phyloP scores from a whole-genome alignment of 2,888 invertebrate species.

The Aricia artaxerxes region DNA sequence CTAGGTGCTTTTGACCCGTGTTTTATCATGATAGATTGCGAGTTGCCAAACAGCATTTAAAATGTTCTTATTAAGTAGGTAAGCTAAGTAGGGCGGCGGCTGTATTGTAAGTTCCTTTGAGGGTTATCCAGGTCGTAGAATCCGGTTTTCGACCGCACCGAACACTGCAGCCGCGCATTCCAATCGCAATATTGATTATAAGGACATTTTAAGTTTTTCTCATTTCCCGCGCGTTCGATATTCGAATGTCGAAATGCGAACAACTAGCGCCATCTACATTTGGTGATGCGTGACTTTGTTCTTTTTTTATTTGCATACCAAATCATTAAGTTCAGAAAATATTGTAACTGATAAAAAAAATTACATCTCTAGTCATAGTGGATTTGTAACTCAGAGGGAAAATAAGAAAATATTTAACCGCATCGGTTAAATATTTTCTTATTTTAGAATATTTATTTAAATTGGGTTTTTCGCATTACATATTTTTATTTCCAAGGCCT shows the following conservation, averaged over 20 bases:
- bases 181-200: constrained; percentile 39
- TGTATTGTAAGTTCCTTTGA: constrained; percentile 61
- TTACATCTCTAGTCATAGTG: background rate
- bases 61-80: constrained; percentile 55
- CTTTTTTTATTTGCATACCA: background rate
- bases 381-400: background rate
- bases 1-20: constrained; percentile 57
- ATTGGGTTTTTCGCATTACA: background rate
- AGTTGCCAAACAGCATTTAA: constrained; percentile 49
- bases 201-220: constrained; percentile 35
- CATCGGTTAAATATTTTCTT: background rate
- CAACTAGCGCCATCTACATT: background rate
- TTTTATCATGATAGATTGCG: constrained; percentile 58
- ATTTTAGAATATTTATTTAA: background rate
- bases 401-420: no score
- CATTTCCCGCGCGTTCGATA: background rate
- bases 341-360: no score
- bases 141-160: constrained; percentile 66
- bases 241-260: background rate
- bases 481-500: background rate
- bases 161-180: constrained; percentile 48
- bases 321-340: no score
- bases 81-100: constrained; percentile 53
- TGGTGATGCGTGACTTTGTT: background rate
- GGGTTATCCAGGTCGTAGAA: constrained; percentile 66